phyloP scores from a whole-genome alignment of 2,113 vertebrate genomes.

The Forbesichthys papilliferus region DNA sequence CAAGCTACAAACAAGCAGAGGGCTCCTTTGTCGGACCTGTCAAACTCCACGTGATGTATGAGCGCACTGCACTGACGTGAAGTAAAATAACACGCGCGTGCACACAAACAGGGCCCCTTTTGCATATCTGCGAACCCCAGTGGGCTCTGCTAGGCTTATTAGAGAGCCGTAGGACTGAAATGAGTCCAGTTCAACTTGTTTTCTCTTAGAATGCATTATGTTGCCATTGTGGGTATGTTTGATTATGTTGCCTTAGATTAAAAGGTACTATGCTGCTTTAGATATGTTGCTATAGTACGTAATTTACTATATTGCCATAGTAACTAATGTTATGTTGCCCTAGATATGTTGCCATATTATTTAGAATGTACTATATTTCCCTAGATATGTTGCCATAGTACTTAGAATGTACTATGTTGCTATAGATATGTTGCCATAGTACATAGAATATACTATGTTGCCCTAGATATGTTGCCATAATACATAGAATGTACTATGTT shows the following conservation, averaged over 20 bases:
- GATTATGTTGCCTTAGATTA: background rate
- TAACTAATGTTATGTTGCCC: no score
- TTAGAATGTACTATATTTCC: no score
- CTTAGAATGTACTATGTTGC: no score
- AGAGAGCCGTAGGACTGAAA: background rate
- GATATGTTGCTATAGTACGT: no score
- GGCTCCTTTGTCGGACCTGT: conserved; percentile 43
- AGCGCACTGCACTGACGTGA: conserved; percentile 49
- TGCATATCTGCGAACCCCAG: background rate
- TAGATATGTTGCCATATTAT: no score
- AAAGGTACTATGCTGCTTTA: no score
- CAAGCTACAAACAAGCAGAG: conserved; percentile 48
- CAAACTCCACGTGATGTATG: conserved; percentile 55
- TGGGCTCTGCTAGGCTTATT: background rate
- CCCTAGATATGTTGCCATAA: no score
- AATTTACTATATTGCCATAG: background rate
- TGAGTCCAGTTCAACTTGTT: conserved; percentile 14
- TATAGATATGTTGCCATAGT: background rate
- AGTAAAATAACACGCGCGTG: conserved; percentile 57
- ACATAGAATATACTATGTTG: no score
- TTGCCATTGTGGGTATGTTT: no score
- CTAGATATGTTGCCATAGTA: no score
- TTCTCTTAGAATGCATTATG: no score
- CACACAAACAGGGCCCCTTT: conserved; percentile 48
- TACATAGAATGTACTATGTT: background rate